Evolutionary conservation across 2,888 invertebrate species (phyloP).

Genomic region (Synanthedon myopaeformis): DNA sequence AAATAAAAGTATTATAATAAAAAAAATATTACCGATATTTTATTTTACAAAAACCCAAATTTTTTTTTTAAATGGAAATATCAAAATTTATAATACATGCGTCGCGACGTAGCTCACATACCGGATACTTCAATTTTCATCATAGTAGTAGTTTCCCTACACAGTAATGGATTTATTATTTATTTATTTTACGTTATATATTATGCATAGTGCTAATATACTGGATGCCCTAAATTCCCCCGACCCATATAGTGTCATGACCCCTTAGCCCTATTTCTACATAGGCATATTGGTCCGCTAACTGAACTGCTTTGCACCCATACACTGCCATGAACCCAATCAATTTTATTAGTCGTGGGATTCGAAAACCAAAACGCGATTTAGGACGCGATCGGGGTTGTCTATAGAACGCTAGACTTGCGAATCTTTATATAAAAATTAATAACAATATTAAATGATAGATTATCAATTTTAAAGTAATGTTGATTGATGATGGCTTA

Average conservation of each 20-base stretch:
- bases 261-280: conserved; percentile 47
- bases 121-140: conserved; percentile 40
- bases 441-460: no score
- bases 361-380: conserved; percentile 39
- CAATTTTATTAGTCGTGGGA: conserved; percentile 29
- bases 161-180: conserved; percentile 39
- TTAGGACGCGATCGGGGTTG: no score
- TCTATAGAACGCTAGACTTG: no score
- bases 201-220: conserved; percentile 35
- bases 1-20: conserved; percentile 64
- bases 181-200: conserved; percentile 31
- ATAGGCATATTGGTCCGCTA: conserved; percentile 47
- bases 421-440: no score
- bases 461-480: no score
- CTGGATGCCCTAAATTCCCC: conserved; percentile 62
- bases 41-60: conserved; percentile 38
- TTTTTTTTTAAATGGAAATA: conserved; percentile 10
- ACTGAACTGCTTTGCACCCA: conserved; percentile 52
- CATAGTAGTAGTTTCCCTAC: conserved; percentile 54
- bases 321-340: conserved; percentile 31
- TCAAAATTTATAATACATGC: conserved; percentile 6
- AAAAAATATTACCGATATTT: conserved; percentile 39
- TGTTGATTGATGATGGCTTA: no score
- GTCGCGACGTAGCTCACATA: conserved; percentile 62
- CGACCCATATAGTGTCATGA: conserved; percentile 63